Percentiles rank a stretch among this genome's conserved stretches.
These are phyloP conservation scores for Tenebrio molitor DNA, from an alignment of 1,140 invertebrate species.

Conservation along the genomic window DNA sequence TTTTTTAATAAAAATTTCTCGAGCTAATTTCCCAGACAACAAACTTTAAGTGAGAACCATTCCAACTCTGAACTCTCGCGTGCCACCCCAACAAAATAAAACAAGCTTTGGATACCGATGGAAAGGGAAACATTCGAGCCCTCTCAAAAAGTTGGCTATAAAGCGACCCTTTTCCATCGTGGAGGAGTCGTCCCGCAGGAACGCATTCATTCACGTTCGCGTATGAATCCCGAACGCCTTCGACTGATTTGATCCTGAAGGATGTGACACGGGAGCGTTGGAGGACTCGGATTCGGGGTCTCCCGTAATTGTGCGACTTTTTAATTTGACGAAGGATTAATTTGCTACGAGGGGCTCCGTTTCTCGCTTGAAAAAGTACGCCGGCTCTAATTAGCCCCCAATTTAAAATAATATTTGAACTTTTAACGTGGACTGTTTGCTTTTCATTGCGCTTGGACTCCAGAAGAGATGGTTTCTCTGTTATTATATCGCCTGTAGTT, in stretches of 20 bases:
- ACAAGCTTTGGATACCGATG: constrained; percentile 19
- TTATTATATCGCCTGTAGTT: constrained; percentile 2
- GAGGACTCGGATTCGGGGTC: neutral
- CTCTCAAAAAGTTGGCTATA: constrained; percentile 31
- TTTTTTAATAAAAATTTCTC: constrained; percentile 36
- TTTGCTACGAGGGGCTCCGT: neutral
- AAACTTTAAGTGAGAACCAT: constrained; percentile 22
- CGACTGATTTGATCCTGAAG: constrained; percentile 17
- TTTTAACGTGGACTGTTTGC: neutral
- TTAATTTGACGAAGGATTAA: constrained; percentile 14
- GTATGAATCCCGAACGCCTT: constrained; percentile 16
- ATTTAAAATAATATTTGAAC: constrained; percentile 25
- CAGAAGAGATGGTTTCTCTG: neutral
- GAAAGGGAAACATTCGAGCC: neutral
- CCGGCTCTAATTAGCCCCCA: constrained; percentile 6
- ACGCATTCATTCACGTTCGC: constrained; percentile 15
- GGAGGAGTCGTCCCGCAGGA: neutral
- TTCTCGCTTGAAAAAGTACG: neutral
- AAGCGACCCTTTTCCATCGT: constrained; percentile 20
- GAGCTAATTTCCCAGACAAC: constrained; percentile 30
- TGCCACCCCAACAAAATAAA: constrained; percentile 20
- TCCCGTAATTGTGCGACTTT: neutral
- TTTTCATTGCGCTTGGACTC: neutral
- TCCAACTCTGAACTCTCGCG: neutral
- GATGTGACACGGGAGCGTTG: neutral